phyloP scores from a whole-genome alignment of 2,888 invertebrate genomes.

The Phyto melanocephala region DNA sequence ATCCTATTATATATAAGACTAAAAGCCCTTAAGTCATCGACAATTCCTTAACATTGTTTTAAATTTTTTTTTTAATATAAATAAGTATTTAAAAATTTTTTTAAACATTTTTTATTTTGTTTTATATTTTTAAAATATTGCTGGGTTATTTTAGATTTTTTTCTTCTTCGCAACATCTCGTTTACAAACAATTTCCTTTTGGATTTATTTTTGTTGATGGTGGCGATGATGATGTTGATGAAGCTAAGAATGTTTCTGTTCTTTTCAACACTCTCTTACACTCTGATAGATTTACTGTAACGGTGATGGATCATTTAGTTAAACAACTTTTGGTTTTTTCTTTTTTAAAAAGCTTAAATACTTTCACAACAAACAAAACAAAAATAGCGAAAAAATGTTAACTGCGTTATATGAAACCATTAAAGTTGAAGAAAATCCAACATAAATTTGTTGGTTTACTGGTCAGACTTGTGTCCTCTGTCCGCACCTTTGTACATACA shows the following conservation, averaged over 20 bases:
- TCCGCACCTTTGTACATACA: neutral
- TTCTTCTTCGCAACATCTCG: conserved; percentile 24
- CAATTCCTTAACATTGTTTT: too few species aligned
- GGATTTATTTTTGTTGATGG: neutral
- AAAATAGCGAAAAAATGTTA: conserved; percentile 9
- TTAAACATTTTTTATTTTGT: too few species aligned
- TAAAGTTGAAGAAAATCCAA: neutral
- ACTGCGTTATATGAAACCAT: conserved; percentile 14
- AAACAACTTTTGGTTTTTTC: conserved; percentile 71
- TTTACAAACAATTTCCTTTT: conserved; percentile 40
- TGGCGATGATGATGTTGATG: neutral
- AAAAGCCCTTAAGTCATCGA: too few species aligned
- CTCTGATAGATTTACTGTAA: conserved; percentile 75
- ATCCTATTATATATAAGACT: too few species aligned
- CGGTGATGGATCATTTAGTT: conserved; percentile 77
- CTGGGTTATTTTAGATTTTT: neutral
- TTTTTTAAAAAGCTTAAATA: conserved; percentile 25
- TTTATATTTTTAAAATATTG: neutral
- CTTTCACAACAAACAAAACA: conserved; percentile 16
- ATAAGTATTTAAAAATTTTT: too few species aligned
- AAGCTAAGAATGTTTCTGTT: conserved; percentile 40
- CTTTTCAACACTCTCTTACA: conserved; percentile 51
- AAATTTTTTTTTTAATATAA: too few species aligned
- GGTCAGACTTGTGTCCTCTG: conserved; percentile 28
- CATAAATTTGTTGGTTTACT: conserved; percentile 54